Conservation (phyloP, 2,888 invertebrate genomes). For the Coleophora deauratella region DNA sequence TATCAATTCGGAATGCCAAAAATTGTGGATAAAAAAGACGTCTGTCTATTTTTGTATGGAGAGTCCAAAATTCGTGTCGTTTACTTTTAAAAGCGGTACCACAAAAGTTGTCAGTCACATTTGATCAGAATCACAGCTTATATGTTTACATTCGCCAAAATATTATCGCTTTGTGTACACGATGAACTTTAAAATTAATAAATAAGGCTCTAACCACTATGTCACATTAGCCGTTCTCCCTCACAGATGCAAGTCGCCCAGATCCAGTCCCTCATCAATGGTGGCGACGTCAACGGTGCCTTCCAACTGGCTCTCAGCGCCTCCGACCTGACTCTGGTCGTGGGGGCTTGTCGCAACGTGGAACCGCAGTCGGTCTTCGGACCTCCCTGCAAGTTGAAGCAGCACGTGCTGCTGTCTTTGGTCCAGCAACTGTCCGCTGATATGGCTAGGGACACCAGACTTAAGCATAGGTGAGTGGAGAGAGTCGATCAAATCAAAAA, state of each 20-base stretch:
- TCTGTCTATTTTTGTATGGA: too few species aligned
- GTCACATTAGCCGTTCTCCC: background rate
- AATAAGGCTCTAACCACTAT: too few species aligned
- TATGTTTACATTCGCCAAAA: too few species aligned
- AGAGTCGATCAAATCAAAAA: too few species aligned
- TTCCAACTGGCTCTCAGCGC: slow-evolving; percentile 93
- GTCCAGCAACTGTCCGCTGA: slow-evolving; percentile 96
- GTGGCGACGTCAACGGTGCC: slow-evolving; percentile 88
- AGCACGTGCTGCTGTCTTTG: slow-evolving; percentile 92
- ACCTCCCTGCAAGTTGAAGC: slow-evolving; percentile 81
- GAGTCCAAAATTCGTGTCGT: too few species aligned
- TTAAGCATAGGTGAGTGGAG: slow-evolving; percentile 45
- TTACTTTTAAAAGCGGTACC: too few species aligned
- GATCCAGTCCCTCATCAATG: slow-evolving; percentile 78
- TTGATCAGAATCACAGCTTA: too few species aligned
- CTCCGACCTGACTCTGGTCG: slow-evolving; percentile 89
- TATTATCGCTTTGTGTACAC: too few species aligned
- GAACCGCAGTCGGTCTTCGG: slow-evolving; percentile 86
- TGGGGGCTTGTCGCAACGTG: slow-evolving; percentile 89
- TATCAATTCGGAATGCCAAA: too few species aligned
- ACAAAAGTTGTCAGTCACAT: too few species aligned
- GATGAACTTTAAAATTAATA: too few species aligned
- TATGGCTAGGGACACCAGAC: slow-evolving; percentile 81
- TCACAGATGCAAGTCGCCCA: slow-evolving; percentile 77
- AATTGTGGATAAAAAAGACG: too few species aligned